phyloP scores from a whole-genome alignment of 1,140 invertebrate species.

The Aporrectodea caliginosa region DNA sequence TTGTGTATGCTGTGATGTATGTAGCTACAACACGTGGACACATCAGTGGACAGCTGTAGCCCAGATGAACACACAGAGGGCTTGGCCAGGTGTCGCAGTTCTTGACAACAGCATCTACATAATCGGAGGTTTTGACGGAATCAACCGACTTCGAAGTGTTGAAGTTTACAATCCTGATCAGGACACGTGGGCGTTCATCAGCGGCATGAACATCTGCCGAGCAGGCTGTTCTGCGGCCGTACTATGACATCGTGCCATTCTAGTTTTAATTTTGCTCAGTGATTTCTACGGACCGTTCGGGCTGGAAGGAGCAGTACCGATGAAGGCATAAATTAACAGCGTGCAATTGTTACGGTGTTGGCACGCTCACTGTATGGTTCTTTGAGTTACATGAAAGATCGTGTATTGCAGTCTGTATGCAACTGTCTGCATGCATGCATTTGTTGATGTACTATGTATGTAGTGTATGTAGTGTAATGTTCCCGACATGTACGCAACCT shows the following conservation, averaged over 20 bases:
- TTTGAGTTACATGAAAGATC: too few species aligned
- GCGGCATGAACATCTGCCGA: slow-evolving; percentile 46
- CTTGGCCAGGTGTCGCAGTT: slow-evolving; percentile 48
- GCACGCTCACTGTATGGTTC: too few species aligned
- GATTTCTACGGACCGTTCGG: background rate
- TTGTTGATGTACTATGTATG: too few species aligned
- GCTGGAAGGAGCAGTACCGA: too few species aligned
- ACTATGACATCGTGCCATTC: slow-evolving; percentile 36
- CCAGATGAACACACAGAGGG: slow-evolving; percentile 51
- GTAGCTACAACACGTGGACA: slow-evolving; percentile 48
- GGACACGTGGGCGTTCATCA: slow-evolving; percentile 40
- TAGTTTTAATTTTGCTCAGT: background rate
- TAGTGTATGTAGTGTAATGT: too few species aligned
- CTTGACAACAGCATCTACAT: slow-evolving; percentile 35
- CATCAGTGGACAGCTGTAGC: slow-evolving; percentile 51
- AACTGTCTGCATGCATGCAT: too few species aligned
- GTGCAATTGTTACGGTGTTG: too few species aligned
- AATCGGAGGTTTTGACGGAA: slow-evolving; percentile 37
- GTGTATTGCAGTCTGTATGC: too few species aligned
- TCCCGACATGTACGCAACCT: too few species aligned
- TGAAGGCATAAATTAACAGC: too few species aligned
- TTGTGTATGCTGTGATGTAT: too few species aligned
- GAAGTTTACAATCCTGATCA: slow-evolving; percentile 35
- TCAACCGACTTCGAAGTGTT: slow-evolving; percentile 32
- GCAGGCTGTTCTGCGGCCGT: slow-evolving; percentile 50